Evolutionary conservation across 2,797 vertebrate species (phyloP).

Genomic region (Lophius americanus): DNA sequence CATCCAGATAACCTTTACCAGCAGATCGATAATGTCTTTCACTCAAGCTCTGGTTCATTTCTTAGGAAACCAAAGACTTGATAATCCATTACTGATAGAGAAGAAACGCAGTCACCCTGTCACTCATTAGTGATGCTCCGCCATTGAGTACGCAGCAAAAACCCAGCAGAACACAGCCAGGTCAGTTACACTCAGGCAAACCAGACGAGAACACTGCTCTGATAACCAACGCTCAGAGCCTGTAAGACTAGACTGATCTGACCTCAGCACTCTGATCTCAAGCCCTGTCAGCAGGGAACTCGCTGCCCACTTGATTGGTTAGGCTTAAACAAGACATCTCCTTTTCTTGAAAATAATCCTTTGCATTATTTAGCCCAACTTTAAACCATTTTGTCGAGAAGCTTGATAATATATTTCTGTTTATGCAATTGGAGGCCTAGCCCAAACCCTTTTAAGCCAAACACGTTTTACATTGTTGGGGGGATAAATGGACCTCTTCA

Average conservation of each 20-base stretch:
- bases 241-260: slow-evolving; percentile 51
- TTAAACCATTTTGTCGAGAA: neutral
- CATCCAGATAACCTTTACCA: slow-evolving; percentile 22
- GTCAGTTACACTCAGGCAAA: slow-evolving; percentile 47
- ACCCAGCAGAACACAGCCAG: slow-evolving; percentile 37
- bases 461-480: slow-evolving; percentile 1
- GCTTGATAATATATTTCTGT: neutral
- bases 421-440: neutral
- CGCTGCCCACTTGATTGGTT: slow-evolving; percentile 32
- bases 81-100: slow-evolving; percentile 66
- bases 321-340: slow-evolving; percentile 20
- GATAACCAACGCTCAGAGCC: slow-evolving; percentile 44
- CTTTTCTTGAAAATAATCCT: slow-evolving; percentile 11
- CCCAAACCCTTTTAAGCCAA: neutral
- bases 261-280: slow-evolving; percentile 41
- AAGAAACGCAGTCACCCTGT: slow-evolving; percentile 42
- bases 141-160: slow-evolving; percentile 67
- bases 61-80: slow-evolving; percentile 59
- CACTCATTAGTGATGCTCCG: slow-evolving; percentile 57
- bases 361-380: neutral
- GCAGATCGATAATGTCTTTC: slow-evolving; percentile 65
- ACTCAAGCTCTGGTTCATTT: slow-evolving; percentile 60
- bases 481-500: slow-evolving; percentile 9
- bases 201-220: slow-evolving; percentile 28
- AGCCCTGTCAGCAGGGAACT: slow-evolving; percentile 15